Conservation (phyloP, 2,888 invertebrate genomes). For the Pandemis cinnamomeana region DNA sequence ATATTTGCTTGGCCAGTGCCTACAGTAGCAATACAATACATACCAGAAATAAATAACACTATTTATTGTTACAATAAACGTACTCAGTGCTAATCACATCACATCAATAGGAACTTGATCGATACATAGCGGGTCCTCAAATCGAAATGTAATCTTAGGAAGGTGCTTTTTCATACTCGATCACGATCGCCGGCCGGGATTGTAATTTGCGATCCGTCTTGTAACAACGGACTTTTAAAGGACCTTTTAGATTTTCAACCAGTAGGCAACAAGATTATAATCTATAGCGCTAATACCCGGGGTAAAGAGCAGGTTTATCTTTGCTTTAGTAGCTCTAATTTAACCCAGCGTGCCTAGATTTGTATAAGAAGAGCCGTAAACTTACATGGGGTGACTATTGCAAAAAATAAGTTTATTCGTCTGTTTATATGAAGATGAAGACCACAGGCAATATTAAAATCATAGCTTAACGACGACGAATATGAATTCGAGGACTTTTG, state of each 20-base stretch:
- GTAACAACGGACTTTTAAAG: conserved; percentile 62
- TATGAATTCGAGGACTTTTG: neutral
- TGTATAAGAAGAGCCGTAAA: too few species aligned
- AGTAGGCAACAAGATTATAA: neutral
- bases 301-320: too few species aligned
- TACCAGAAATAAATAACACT: conserved; percentile 44
- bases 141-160: conserved; percentile 66
- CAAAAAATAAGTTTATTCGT: too few species aligned
- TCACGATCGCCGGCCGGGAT: conserved; percentile 64
- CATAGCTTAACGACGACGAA: too few species aligned
- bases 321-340: too few species aligned
- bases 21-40: too few species aligned
- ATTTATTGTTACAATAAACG: conserved; percentile 47
- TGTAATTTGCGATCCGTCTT: conserved; percentile 80
- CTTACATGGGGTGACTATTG: too few species aligned
- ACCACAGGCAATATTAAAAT: too few species aligned
- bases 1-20: too few species aligned
- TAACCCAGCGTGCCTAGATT: too few species aligned
- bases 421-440: too few species aligned
- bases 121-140: conserved; percentile 53
- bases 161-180: conserved; percentile 80
- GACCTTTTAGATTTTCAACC: conserved; percentile 27
- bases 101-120: conserved; percentile 52
- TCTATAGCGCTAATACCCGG: neutral
- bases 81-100: conserved; percentile 48